Base-by-base conservation (phyloP, 2,888 invertebrate genomes). In the Ceraclea dissimilis region DNA sequence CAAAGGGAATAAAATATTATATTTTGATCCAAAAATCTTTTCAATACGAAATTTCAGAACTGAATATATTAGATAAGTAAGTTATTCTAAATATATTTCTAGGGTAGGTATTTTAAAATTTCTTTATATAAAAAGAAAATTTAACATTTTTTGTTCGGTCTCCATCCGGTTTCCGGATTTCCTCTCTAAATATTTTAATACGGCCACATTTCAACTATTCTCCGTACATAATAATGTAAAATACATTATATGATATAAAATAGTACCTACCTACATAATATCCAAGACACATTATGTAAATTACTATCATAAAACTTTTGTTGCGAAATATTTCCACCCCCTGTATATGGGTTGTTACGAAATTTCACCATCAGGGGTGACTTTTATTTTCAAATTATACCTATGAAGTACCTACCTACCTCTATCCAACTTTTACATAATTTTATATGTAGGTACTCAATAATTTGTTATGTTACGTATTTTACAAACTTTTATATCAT, bases 111-210 rank as follows among this genome's bases (percentile, higher is more conserved):
- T 34, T 34, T 55, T 17, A 39, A 31, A 44, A 51, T 19, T 55
- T 51, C 51, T 47, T 31, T 21, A 49, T 49, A n/a, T n/a, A n/a
- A n/a, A n/a, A n/a, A n/a, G 18, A 16, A 52, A 6, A 39, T 22
- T 47, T 52, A 53, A 57, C 49, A 49, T 57, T 54, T 34, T 33
- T 18, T 44, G 31, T 49, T 18, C 48, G 57, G 51, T 56, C 56
- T 51, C 51, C 49, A 56, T 60, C 60, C 60, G 50, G 60, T 54
- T 56, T 60, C 60, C 56, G 58, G 58, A 48, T 49, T 56, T 60
- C 58, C 58, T 46, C 53, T 60, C 54, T 31, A 52, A 54, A 60
- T 39, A 39, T 60, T 60, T 56, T 58, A 60, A 60, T 60, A 54
- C 58, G 54, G 26, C 55, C 52, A 56, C 49, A 56, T 59, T 56